phyloP scores from a whole-genome alignment of 2,888 invertebrate genomes.

The Cheilosia pagana region DNA sequence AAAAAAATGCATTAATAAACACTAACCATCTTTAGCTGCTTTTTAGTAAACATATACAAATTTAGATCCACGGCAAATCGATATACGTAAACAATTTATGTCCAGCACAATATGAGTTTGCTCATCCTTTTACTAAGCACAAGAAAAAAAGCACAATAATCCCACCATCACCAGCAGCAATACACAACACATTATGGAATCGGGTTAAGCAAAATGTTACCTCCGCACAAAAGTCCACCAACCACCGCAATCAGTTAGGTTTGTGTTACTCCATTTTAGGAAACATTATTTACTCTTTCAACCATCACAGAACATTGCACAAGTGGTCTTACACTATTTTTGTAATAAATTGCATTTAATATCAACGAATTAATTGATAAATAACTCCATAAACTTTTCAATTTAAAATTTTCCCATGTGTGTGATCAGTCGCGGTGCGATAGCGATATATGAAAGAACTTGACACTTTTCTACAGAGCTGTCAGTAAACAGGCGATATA shows the following conservation, averaged over 20 bases:
- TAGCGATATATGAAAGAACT: slow-evolving; percentile 3
- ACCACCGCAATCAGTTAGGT: slow-evolving; percentile 38
- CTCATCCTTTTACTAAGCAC: no score
- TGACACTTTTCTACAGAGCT: slow-evolving; percentile 43
- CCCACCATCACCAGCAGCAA: no score
- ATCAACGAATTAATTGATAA: slow-evolving; percentile 24
- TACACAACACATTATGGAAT: not conserved
- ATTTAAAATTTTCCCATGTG: slow-evolving; percentile 15
- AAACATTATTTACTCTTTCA: slow-evolving; percentile 27
- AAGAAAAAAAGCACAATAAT: no score
- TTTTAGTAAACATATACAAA: not conserved
- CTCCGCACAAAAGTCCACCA: slow-evolving; percentile 31
- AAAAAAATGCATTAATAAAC: not conserved
- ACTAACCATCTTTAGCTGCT: not conserved
- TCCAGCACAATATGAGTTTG: not conserved
- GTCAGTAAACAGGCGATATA: slow-evolving; percentile 26
- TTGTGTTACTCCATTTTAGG: slow-evolving; percentile 18
- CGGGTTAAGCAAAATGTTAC: slow-evolving; percentile 29
- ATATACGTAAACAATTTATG: not conserved
- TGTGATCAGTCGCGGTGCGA: slow-evolving; percentile 38
- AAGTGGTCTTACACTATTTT: slow-evolving; percentile 1
- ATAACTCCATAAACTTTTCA: not conserved
- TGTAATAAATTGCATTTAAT: slow-evolving; percentile 16
- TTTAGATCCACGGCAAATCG: not conserved
- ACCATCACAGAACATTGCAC: slow-evolving; percentile 20